Evolutionary conservation across 2,888 invertebrate species (phyloP).

Genomic region (Mythimna loreyi): DNA sequence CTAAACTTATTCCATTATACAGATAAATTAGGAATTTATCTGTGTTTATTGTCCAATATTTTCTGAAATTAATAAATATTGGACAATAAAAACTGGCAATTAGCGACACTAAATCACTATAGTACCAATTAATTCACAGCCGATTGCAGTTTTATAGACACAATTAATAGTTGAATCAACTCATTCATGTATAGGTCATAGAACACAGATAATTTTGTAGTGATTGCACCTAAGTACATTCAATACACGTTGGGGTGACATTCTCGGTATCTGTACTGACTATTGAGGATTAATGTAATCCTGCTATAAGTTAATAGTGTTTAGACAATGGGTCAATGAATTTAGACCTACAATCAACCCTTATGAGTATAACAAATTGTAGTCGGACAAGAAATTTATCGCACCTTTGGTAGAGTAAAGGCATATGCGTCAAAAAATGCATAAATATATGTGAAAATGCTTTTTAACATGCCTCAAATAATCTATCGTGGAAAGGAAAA

Average conservation of each 20-base stretch:
- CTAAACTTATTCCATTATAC: conserved; percentile 29
- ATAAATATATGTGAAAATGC: no score
- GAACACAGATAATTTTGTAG: conserved; percentile 51
- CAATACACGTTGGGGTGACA: conserved; percentile 43
- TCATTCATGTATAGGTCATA: conserved; percentile 59
- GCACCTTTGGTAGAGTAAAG: no score
- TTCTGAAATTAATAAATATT: conserved; percentile 35
- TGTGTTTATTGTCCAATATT: conserved; percentile 32
- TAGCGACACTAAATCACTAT: conserved; percentile 38
- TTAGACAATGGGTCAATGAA: neutral
- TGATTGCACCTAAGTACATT: conserved; percentile 51
- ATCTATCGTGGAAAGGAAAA: no score
- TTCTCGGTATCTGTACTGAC: conserved; percentile 39
- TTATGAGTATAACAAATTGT: neutral
- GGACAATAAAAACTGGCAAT: conserved; percentile 45
- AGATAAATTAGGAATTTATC: conserved; percentile 8
- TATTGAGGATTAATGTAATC: conserved; percentile 8
- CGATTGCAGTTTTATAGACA: conserved; percentile 27
- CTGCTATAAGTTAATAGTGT: neutral
- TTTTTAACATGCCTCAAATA: no score
- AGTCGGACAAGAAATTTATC: no score
- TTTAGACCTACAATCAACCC: neutral
- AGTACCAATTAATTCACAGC: conserved; percentile 36
- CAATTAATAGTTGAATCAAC: conserved; percentile 53
- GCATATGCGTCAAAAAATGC: no score